These are phyloP conservation scores for Peromyscus eremicus DNA, from an alignment of 2,797 vertebrate species.

Conservation along the genomic window DNA sequence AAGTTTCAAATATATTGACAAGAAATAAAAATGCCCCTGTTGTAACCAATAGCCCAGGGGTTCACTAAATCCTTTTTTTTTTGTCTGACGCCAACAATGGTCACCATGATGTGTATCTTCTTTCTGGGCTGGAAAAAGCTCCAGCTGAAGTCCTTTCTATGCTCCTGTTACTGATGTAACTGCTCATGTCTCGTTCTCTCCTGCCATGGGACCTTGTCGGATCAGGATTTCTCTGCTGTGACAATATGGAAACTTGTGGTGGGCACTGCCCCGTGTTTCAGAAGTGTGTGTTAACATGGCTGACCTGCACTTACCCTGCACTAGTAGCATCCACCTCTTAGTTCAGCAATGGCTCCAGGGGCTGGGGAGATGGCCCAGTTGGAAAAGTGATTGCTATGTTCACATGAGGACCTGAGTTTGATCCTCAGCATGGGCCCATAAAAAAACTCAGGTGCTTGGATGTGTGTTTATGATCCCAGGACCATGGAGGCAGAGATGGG, in stretches of 20 bases:
- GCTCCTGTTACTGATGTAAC: too few relatives aligned
- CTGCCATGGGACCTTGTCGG: background rate
- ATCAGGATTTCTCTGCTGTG: fast-evolving
- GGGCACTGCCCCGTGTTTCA: background rate
- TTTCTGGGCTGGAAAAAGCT: background rate
- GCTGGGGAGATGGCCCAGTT: background rate
- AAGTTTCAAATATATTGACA: background rate
- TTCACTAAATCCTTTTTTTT: background rate
- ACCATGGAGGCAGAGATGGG: background rate
- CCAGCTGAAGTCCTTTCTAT: background rate
- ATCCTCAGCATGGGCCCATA: background rate
- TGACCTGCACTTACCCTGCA: fast-evolving
- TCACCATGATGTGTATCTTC: background rate
- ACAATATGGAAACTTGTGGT: fast-evolving
- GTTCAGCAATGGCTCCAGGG: background rate
- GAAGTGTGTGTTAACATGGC: fast-evolving
- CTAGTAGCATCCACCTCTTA: fast-evolving
- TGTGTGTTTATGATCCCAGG: background rate
- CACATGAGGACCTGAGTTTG: background rate
- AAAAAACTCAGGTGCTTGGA: background rate
- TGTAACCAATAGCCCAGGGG: too few relatives aligned
- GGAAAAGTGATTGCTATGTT: background rate
- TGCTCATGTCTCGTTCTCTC: background rate
- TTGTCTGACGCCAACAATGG: fast-evolving
- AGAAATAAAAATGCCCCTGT: background rate